Evolutionary conservation across 2,113 vertebrate species (phyloP), one percentile per base, ranked within the genome.

Genomic region (Eptesicus fuscus): DNA sequence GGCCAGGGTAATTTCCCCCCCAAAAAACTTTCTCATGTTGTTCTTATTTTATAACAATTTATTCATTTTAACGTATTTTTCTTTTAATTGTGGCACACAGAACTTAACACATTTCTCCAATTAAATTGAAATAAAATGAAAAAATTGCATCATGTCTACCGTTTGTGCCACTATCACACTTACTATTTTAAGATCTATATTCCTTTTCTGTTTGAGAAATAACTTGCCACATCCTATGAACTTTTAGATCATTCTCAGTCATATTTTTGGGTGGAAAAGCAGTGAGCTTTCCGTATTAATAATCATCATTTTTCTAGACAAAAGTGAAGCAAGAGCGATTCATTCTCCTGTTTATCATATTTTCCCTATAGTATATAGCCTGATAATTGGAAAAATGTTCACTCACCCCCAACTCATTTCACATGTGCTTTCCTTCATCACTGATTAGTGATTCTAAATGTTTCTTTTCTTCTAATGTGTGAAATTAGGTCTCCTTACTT

Each of bases 401-500:
- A 94, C 67, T 61, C 35, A 88, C 47, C 25, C 35, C 53, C 70
- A 32, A 88, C 25, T 91, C 83, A 93, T 96, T 95, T 96, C 42
- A 82, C 53, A 88, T 78, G 77, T 78, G 86, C 78, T 94, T 96
- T 93, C 42, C 11, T 56, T 91, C 74, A 78, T 90, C 80, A 23
- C 67, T 95, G 86, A 87, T 93, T 88, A 95, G 82, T 59, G 40
- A 82, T 90, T 94, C 71, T 71, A 63, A 61, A 61, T 61, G 56
- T 92, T 67, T 91, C 71, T 88, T 86, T 91, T 35, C 40, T 42
- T 88, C 20, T 93, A 96, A 93, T 67, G 89, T 95, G 89, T 93
- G 78, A 96, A 97, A 96, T 93, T 91, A 96, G 91, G 78, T 91
- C 97, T 95, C 25, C 59, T 73, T 67, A 35, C 51, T 85, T 82